Base-by-base conservation (phyloP, 2,113 vertebrate species). In the Nasalis larvatus region DNA sequence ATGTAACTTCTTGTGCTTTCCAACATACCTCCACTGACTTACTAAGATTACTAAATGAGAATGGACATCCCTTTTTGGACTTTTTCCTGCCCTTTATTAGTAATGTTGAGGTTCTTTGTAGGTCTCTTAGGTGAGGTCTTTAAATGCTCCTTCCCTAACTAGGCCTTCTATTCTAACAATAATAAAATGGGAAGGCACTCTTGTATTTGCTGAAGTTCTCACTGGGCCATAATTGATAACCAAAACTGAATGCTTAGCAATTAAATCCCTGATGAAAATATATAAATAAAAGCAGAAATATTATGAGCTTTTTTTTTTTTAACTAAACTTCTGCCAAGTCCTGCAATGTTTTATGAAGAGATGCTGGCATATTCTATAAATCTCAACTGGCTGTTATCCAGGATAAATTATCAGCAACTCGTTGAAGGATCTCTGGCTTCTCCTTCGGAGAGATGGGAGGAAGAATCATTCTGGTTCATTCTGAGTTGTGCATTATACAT, bases 401-500 rank as follows among this genome's bases (percentile, higher is more conserved):
- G 89, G 94, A 98, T 73, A 92, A 98, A 95, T 98, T 98, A 97
- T 95, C 94, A 49, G 74, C 90, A 95, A 73, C 87, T 88, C 23
- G 69, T 91, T 98, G 84, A 97, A 98, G 96, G 96, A 97, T 98
- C 94, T 97, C 93, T 90, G 95, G 96, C 92, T 98, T 98, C 97
- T 98, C 95, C 96, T 96, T 96, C 95, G 97, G 96, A 97, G 52
- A 93, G 42, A 85, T 35, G 17, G 89, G 81, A 94, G 66, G 85
- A 90, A 89, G 77, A 84, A 84, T 97, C 40, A 60, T 97, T 96
- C 85, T 93, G 92, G 97, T 4, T 0, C 97, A 91, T 98, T 98
- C 98, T 94, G 96, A 97, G 94, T 93, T 98, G 98, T 92, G 98
- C 82, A 96, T 98, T 98, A 98, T 98, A 98, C 97, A 97, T 97